Evolutionary conservation across 1,140 invertebrate species (phyloP), one percentile per base, ranked within the genome.

Genomic region (Leptonema lineaticorne): DNA sequence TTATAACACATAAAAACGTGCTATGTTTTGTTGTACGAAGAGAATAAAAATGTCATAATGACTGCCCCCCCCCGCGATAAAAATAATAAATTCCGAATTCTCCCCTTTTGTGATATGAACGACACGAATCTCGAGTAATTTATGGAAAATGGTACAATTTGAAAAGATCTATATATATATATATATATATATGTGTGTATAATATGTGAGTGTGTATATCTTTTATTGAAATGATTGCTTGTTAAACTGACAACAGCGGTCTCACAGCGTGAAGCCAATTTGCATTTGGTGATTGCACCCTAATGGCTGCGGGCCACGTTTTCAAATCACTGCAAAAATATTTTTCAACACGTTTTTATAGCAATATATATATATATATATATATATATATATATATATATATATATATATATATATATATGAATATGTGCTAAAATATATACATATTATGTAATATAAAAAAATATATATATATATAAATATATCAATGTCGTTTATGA

Each of bases 301-400:
- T 53, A 53, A 53, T 53, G 50, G 50, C 50, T 53, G 50, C 50
- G 20, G 50, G 50, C 50, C 50, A 53, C 50, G 50, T 24, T 53
- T 53, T 53, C 20, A 53, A 53, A 53, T 53, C 50, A 26, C 22
- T 53, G 50, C 20, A 22, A 53, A 48, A 48, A n/a, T 11, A 41
- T 41, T 2, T 41, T 41, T 11, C 37, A 3, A 41, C 37, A 41
- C 37, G n/a, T n/a, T n/a, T n/a, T n/a, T n/a, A n/a, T n/a, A n/a
- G n/a, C n/a, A n/a, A n/a, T n/a, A n/a, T n/a, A n/a, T n/a, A n/a
- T n/a, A n/a, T n/a, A n/a, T 41, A 41, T 14, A 41, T 14, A 41
- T 4, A 4, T 14, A 41, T 14, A 11, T 41, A 41, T 14, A 41
- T 14, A 41, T 11, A 16, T 4, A 41, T 16, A 41, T 4, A 41